A percentile compares a stretch with the other conserved stretches of the same genome.
Evolutionary conservation across 1,140 invertebrate genomes (phyloP).

Genomic region (Globodera rostochiensis): DNA sequence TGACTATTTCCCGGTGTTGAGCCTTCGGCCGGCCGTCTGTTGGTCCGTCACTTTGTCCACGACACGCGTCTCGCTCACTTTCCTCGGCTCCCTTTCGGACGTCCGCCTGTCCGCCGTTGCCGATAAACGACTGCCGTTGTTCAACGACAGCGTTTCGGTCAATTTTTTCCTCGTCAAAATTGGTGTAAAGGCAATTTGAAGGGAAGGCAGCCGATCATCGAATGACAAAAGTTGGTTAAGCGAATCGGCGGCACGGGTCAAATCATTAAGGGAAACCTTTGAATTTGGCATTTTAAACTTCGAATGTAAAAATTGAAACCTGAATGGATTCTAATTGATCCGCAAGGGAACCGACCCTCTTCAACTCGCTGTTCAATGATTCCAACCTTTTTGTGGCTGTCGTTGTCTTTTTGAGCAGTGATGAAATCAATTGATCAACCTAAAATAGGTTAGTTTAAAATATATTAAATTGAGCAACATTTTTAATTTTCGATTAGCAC

Average conservation of each 20-base stretch:
- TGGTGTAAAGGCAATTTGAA: conserved; percentile 17
- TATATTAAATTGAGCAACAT: background rate
- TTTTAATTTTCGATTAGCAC: conserved; percentile 19
- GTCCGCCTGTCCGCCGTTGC: background rate
- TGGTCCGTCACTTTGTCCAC: conserved; percentile 18
- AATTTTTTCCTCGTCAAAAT: conserved; percentile 5
- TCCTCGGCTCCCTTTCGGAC: background rate
- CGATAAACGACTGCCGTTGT: background rate
- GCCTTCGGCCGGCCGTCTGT: no score
- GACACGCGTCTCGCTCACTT: conserved; percentile 15
- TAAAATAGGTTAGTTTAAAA: conserved; percentile 17
- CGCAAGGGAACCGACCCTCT: conserved; percentile 27
- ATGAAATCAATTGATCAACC: conserved; percentile 34
- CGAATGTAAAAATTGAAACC: background rate
- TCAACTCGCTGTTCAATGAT: conserved; percentile 29
- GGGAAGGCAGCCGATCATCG: conserved; percentile 29
- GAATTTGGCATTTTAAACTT: conserved; percentile 5
- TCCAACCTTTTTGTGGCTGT: conserved; percentile 34
- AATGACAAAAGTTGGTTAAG: conserved; percentile 36
- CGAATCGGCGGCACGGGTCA: conserved; percentile 11
- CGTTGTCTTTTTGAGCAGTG: conserved; percentile 19
- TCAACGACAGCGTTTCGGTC: background rate
- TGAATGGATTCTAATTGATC: conserved; percentile 35
- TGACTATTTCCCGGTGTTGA: no score
- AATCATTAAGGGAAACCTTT: conserved; percentile 25